Conservation (phyloP, 2,888 invertebrate genomes). For the Cantharis rufa region DNA sequence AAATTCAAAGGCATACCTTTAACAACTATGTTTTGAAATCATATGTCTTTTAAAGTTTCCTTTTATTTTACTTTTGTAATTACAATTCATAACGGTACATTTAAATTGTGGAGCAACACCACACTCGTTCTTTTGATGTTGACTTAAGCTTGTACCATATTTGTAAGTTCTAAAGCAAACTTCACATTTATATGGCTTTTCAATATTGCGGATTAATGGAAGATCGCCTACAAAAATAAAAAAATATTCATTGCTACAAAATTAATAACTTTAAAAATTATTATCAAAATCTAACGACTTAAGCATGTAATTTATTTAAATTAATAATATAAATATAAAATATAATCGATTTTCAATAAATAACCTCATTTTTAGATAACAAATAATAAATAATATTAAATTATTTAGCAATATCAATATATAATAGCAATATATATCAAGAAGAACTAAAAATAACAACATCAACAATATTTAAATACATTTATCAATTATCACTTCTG, state of each 20-base stretch:
- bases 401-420: too few relatives aligned
- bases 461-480: background rate
- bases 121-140: conserved; percentile 62
- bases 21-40: background rate
- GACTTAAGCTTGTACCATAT: conserved; percentile 46
- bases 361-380: background rate
- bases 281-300: background rate
- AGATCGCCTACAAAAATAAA: background rate
- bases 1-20: background rate
- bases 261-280: background rate
- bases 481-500: too few relatives aligned
- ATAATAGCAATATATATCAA: too few relatives aligned
- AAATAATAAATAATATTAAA: background rate
- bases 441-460: background rate
- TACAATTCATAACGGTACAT: conserved; percentile 10
- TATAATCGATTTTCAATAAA: background rate
- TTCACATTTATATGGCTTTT: background rate
- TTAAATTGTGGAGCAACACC: conserved; percentile 3
- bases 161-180: conserved; percentile 47
- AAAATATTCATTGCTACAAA: background rate
- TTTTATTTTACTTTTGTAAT: conserved; percentile 2
- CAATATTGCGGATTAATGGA: background rate
- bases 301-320: background rate
- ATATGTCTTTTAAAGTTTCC: conserved; percentile 5
- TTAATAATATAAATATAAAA: background rate